Evolutionary conservation across 2,113 vertebrate genomes (phyloP).

Genomic region (Macrotis lagotis): DNA sequence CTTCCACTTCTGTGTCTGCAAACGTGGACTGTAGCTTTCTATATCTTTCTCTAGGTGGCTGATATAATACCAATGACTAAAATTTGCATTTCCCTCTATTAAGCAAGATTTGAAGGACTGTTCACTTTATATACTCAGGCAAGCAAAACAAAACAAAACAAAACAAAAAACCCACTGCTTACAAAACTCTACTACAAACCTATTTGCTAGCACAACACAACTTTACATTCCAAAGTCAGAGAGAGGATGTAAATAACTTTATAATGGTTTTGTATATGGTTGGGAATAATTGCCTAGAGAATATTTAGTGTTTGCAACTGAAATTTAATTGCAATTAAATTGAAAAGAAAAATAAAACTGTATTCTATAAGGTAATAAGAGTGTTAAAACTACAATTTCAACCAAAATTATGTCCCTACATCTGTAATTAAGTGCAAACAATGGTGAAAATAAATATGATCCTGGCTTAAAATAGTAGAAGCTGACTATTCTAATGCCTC

Average conservation of each 20-base stretch:
- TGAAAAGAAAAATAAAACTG: neutral
- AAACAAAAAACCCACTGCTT: neutral
- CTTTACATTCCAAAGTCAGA: slow-evolving; percentile 16
- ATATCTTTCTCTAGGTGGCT: neutral
- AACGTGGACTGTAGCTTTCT: neutral
- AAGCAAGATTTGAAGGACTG: neutral
- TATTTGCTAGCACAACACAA: slow-evolving; percentile 2
- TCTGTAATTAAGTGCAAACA: slow-evolving; percentile 73
- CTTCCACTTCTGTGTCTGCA: neutral
- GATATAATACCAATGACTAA: slow-evolving; percentile 18
- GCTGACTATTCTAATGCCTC: neutral
- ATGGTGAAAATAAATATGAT: slow-evolving; percentile 67
- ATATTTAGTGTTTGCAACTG: neutral
- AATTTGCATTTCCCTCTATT: slow-evolving; percentile 26
- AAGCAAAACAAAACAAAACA: slow-evolving; percentile 11
- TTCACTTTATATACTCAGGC: slow-evolving; percentile 34
- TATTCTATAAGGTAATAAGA: slow-evolving; percentile 28
- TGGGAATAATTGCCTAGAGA: slow-evolving; percentile 46
- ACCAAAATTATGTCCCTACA: slow-evolving; percentile 66
- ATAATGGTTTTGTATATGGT: neutral
- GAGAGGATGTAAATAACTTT: neutral
- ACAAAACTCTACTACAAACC: neutral
- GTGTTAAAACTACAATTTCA: slow-evolving; percentile 58
- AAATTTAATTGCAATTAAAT: slow-evolving; percentile 31
- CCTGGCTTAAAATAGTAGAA: slow-evolving; percentile 69